Evolutionary conservation across 1,140 invertebrate species (phyloP), one percentile per base, ranked within the genome.

Genomic region (Glomeris maerens): DNA sequence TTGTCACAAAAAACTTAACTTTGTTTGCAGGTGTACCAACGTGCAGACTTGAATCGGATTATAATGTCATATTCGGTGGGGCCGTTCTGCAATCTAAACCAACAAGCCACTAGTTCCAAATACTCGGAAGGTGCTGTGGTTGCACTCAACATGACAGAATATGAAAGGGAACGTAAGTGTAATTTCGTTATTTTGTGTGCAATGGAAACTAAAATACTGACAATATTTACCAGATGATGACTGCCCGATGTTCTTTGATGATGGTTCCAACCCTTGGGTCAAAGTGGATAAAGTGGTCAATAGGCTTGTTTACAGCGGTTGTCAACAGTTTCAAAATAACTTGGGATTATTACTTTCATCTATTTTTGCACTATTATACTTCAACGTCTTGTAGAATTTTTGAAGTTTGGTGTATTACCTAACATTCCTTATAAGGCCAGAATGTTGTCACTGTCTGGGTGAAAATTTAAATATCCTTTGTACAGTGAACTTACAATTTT

Each of bases 161-260:
- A 88, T 66, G 90, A 93, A 69, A 73, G 88, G 72, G 84, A 91
- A 68, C 76, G 87, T 77, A 70, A 77, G 77, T 69, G 25, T 39
- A 13, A 31, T 7, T 46, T 46, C 25, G n/a, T 22, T 21, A 44
- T 44, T 7, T 49, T 21, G 14, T 49, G 20, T 28, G n/a, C 26
- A 47, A 10, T 47, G 45, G 17, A 10, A 44, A n/a, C 28, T 39
- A 1, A 53, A 27, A 52, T n/a, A 14, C 26, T 46, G 10, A 3
- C 10, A 55, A 27, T 44, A 14, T 47, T 59, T 64, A 66, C 41
- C 58, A 80, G 78, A 79, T 53, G 90, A 95, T 69, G 83, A 87
- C 60, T 94, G 90, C 66, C 89, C 90, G 0, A 90, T 94, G 87
- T 78, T 83, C 64, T 94, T 93, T 64, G 88, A 94, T 61, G 88